Conservation (phyloP, 2,797 vertebrate genomes). For the Malacoctenus gilli region DNA sequence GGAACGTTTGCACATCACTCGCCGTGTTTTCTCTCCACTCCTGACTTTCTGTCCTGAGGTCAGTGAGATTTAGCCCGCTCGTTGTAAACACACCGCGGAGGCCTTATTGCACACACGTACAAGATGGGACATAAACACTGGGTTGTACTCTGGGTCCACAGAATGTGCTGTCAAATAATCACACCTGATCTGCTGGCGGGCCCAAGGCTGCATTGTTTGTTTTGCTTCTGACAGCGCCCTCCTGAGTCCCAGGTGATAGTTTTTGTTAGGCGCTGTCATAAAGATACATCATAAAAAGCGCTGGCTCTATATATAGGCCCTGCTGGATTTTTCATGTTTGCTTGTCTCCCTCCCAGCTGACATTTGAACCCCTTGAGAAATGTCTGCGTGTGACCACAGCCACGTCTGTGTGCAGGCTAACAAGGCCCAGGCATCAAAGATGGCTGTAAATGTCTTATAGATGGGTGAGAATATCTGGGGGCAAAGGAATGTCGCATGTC, state of each 20-base stretch:
- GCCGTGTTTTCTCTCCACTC: too few relatives aligned
- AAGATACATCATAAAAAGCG: constrained; percentile 73
- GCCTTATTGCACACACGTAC: neutral
- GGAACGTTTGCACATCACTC: too few relatives aligned
- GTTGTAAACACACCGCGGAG: too few relatives aligned
- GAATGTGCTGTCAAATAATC: neutral
- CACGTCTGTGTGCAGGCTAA: constrained; percentile 69
- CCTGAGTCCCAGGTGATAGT: constrained; percentile 69
- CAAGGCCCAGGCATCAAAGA: constrained; percentile 83
- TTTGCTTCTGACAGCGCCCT: constrained; percentile 60
- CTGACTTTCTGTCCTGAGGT: too few relatives aligned
- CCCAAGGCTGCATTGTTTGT: constrained; percentile 32
- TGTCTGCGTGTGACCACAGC: constrained; percentile 78
- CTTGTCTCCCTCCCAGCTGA: constrained; percentile 77
- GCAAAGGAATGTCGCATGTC: constrained; percentile 85
- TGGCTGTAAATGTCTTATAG: constrained; percentile 85
- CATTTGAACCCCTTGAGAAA: constrained; percentile 85
- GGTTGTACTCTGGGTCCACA: neutral
- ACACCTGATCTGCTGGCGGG: neutral
- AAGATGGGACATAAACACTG: neutral
- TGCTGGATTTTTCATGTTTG: constrained; percentile 81
- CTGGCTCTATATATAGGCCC: constrained; percentile 74
- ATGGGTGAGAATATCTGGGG: constrained; percentile 84
- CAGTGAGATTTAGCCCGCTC: too few relatives aligned
- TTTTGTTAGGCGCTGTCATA: constrained; percentile 75